Conservation (phyloP, 2,797 vertebrate species). For the Gymnodraco acuticeps region DNA sequence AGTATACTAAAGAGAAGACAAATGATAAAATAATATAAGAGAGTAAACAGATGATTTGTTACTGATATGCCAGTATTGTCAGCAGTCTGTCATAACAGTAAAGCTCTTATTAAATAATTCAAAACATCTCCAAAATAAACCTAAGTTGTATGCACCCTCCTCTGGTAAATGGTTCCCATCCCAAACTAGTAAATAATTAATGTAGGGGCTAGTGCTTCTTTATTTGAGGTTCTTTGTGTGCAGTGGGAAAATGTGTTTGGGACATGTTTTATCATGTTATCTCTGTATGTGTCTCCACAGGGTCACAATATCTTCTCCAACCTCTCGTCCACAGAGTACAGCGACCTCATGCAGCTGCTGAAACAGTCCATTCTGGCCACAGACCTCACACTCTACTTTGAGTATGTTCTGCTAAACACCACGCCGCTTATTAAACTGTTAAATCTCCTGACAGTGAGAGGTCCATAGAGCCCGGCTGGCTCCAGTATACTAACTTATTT, state of each 20-base stretch:
- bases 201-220: neutral
- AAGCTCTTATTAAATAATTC: slow-evolving; percentile 4
- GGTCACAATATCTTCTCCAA: slow-evolving; percentile 99
- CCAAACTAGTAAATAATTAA: slow-evolving; percentile 6
- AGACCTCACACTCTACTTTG: slow-evolving; percentile 98
- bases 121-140: neutral
- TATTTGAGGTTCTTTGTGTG: slow-evolving; percentile 9
- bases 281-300: slow-evolving; percentile 86
- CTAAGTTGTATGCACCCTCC: neutral
- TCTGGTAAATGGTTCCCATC: neutral
- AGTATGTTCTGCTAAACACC: slow-evolving; percentile 86
- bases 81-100: neutral
- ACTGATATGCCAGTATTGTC: neutral
- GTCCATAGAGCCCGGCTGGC: slow-evolving; percentile 13
- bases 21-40: too few relatives aligned
- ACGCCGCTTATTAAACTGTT: slow-evolving; percentile 28
- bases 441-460: slow-evolving; percentile 19
- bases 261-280: slow-evolving; percentile 37
- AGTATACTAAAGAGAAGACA: too few relatives aligned
- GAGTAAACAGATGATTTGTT: neutral
- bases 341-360: slow-evolving; percentile 98
- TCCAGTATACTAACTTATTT: slow-evolving; percentile 17
- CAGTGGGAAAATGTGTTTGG: neutral
- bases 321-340: slow-evolving; percentile 96
- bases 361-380: slow-evolving; percentile 99